Percentiles rank a stretch among this genome's conserved stretches.
Evolutionary conservation across 1,140 invertebrate species (phyloP).

Genomic region (Thaumatotibia leucotreta): DNA sequence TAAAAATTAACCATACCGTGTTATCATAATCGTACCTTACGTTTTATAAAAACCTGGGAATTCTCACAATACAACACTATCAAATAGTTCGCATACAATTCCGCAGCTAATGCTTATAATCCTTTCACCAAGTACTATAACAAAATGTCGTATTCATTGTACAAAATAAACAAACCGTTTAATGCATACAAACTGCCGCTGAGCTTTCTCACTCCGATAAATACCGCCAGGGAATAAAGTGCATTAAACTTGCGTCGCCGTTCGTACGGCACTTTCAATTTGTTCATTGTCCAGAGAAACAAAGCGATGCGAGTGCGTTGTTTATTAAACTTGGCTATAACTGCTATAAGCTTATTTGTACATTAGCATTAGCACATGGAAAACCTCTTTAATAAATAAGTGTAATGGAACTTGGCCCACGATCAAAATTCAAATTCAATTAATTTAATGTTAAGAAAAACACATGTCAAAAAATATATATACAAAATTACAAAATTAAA

Average conservation of each 20-base stretch:
- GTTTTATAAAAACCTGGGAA: no score
- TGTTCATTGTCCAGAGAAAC: constrained; percentile 25
- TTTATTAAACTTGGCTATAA: constrained; percentile 6
- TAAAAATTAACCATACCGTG: no score
- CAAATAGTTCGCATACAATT: neutral
- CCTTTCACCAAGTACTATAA: neutral
- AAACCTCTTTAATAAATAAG: no score
- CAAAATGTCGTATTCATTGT: neutral
- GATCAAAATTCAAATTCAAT: no score
- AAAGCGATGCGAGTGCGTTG: neutral
- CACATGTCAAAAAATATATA: no score
- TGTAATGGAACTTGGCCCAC: no score
- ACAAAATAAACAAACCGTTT: constrained; percentile 2
- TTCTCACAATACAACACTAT: no score
- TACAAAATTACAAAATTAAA: no score
- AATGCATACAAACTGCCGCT: neutral
- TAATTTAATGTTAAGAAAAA: no score
- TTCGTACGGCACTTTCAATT: constrained; percentile 23
- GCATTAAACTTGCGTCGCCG: neutral
- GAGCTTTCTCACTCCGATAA: neutral
- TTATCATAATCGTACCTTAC: no score
- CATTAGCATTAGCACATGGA: no score
- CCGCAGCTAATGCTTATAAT: neutral
- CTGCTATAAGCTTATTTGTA: no score
- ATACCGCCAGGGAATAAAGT: neutral